phyloP scores from a whole-genome alignment of 1,140 invertebrate species.

The Zelostemma sp. region DNA sequence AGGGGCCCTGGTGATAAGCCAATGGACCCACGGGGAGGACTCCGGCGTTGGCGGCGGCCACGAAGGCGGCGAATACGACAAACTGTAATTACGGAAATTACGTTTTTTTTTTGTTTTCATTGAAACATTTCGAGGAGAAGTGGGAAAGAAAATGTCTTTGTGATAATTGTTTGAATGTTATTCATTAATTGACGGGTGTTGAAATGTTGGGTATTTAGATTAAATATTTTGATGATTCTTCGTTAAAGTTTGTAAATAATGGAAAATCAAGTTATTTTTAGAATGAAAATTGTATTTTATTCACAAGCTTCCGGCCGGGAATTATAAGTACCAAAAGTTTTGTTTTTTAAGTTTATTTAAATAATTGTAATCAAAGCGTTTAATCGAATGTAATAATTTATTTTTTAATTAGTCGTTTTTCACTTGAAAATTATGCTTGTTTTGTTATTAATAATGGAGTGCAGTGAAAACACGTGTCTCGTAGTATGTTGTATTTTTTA shows the following conservation, averaged over 20 bases:
- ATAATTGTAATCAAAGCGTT: too few species aligned
- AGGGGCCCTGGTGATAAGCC: conserved; percentile 16
- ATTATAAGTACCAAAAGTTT: too few species aligned
- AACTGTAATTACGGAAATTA: conserved; percentile 56
- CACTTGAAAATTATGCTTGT: too few species aligned
- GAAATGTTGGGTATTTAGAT: neutral
- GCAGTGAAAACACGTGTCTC: too few species aligned
- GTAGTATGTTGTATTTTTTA: conserved; percentile 23
- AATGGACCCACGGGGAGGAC: conserved; percentile 53
- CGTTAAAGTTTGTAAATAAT: neutral
- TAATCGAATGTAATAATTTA: too few species aligned
- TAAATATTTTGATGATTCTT: neutral
- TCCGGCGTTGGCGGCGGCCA: conserved; percentile 63
- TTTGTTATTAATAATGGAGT: too few species aligned
- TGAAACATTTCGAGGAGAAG: too few species aligned
- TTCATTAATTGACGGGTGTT: conserved; percentile 9
- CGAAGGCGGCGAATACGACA: conserved; percentile 63
- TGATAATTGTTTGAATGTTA: conserved; percentile 11
- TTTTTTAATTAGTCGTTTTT: too few species aligned
- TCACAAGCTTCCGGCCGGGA: too few species aligned
- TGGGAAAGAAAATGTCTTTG: conserved; percentile 23
- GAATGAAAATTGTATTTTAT: too few species aligned
- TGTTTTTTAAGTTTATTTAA: too few species aligned
- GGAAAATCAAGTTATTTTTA: too few species aligned
- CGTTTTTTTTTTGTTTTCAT: neutral